These are phyloP conservation scores for Eurytoma adleriae DNA, from an alignment of 2,888 invertebrate species.

Conservation along the genomic window DNA sequence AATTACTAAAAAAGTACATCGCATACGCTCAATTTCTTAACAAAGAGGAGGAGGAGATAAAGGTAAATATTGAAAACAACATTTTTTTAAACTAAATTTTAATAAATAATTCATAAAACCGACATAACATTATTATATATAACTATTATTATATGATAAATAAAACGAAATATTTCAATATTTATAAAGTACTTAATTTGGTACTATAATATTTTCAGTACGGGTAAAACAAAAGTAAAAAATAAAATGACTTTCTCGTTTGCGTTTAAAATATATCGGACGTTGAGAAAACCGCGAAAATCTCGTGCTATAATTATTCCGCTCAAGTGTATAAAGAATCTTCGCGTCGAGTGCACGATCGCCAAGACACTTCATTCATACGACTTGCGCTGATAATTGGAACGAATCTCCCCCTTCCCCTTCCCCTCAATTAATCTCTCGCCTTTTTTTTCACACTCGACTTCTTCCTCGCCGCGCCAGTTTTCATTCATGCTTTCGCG, in stretches of 20 bases:
- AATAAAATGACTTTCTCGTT: too few species aligned
- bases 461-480: background rate
- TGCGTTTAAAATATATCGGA: too few species aligned
- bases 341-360: conserved; percentile 8
- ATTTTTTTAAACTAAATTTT: too few species aligned
- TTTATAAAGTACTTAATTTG: too few species aligned
- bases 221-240: too few species aligned
- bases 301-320: too few species aligned
- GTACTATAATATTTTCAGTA: too few species aligned
- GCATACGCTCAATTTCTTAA: conserved; percentile 82
- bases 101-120: too few species aligned
- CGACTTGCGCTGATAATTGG: conserved; percentile 39
- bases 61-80: conserved; percentile 77
- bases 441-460: conserved; percentile 4
- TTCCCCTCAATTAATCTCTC: conserved; percentile 32
- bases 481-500: conserved; percentile 3
- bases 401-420: conserved; percentile 18
- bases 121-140: too few species aligned
- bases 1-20: conserved; percentile 86
- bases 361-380: conserved; percentile 24
- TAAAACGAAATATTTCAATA: too few species aligned
- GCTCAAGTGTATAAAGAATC: background rate
- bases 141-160: too few species aligned
- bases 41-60: conserved; percentile 80
- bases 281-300: too few species aligned